phyloP scores from a whole-genome alignment of 2,797 vertebrate species.

The Cercopithecus mitis region DNA sequence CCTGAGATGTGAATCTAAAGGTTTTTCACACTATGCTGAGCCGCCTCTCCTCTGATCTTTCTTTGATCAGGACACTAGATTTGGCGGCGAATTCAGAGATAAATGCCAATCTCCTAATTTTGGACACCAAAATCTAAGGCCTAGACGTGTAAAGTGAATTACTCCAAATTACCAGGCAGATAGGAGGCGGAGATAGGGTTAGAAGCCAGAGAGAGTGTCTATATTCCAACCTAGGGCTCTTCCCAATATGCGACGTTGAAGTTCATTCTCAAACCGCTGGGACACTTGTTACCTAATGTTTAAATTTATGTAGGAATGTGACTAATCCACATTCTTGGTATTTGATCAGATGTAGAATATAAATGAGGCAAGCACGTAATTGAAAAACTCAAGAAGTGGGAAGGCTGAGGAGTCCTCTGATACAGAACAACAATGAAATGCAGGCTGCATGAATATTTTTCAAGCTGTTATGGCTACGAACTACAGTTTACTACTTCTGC shows the following conservation, averaged over 20 bases:
- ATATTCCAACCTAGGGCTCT: not conserved
- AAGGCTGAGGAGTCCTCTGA: not conserved
- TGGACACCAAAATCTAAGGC: not conserved
- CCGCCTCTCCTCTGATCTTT: not conserved
- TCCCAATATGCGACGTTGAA: not conserved
- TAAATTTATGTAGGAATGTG: slow-evolving; percentile 77
- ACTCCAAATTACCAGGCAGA: not conserved
- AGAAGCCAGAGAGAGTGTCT: not conserved
- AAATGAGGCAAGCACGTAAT: slow-evolving; percentile 68
- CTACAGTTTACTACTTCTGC: slow-evolving; percentile 36
- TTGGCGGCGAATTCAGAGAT: slow-evolving; percentile 4
- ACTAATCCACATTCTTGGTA: slow-evolving; percentile 72
- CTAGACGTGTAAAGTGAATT: not conserved
- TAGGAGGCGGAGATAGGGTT: not conserved
- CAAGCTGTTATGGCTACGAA: not conserved
- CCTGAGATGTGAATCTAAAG: slow-evolving; percentile 37
- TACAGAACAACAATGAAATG: slow-evolving; percentile 13
- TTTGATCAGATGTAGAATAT: slow-evolving; percentile 73
- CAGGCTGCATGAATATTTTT: slow-evolving; percentile 38
- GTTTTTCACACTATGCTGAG: not conserved
- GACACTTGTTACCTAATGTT: slow-evolving; percentile 72
- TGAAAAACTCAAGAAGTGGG: slow-evolving; percentile 62
- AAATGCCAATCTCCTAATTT: not conserved
- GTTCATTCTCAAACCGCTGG: slow-evolving; percentile 55
- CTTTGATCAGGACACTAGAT: not conserved